Evolutionary conservation across 2,888 invertebrate species (phyloP).

Genomic region (Acrocera orbiculus): DNA sequence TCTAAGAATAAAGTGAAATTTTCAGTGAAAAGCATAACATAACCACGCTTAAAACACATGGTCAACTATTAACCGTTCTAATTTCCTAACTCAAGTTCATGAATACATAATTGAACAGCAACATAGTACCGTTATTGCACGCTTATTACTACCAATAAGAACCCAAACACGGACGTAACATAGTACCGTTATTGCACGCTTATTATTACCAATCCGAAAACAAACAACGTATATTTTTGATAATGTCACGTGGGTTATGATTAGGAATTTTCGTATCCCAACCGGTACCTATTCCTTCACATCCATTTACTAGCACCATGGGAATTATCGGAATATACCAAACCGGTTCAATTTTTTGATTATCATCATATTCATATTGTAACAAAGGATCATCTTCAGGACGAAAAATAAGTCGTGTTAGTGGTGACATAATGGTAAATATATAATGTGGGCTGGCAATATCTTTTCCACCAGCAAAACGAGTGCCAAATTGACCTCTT

Average conservation of each 20-base stretch:
- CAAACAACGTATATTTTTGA: constrained; percentile 56
- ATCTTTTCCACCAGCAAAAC: constrained; percentile 85
- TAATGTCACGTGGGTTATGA: constrained; percentile 83
- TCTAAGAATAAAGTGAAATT: too few species aligned
- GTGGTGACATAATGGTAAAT: constrained; percentile 74
- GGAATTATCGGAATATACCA: constrained; percentile 92
- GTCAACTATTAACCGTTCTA: too few species aligned
- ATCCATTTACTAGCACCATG: constrained; percentile 92
- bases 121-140: too few species aligned
- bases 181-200: too few species aligned
- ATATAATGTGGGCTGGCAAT: constrained; percentile 96
- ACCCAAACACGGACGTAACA: too few species aligned
- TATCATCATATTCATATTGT: constrained; percentile 81
- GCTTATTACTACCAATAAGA: too few species aligned
- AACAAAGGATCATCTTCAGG: constrained; percentile 77
- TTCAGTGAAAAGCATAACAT: too few species aligned
- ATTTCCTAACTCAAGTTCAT: too few species aligned
- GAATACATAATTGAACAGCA: too few species aligned
- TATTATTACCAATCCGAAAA: too few species aligned
- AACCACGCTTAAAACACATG: too few species aligned
- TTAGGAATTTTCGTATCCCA: constrained; percentile 98
- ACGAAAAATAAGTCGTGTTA: constrained; percentile 73
- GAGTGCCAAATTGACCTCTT: constrained; percentile 93
- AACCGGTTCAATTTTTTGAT: constrained; percentile 82
- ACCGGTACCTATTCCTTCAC: constrained; percentile 95